Base-by-base conservation (phyloP, 1,140 invertebrate species). In the Augochlora pura region DNA sequence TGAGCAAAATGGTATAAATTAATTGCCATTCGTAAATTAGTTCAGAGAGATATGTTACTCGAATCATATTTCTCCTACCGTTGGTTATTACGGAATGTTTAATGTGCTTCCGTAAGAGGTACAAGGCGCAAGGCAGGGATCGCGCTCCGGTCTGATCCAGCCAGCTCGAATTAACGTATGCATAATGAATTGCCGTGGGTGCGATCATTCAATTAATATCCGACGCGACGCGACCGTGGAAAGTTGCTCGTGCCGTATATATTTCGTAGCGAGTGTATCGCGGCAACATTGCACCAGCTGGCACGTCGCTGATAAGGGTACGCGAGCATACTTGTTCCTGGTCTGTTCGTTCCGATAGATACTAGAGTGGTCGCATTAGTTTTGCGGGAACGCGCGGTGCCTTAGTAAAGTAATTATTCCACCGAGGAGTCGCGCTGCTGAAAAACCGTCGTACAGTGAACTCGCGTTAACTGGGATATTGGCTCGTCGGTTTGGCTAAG, bases 141-240 rank as follows among this genome's bases (percentile, higher is more conserved):
- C 39, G 39, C 72, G 60, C 70, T 49, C 59, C 4, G 70, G 52
- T 49, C 42, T n/a, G 62, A 32, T 46, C 1, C 42, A 46, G 9
- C 42, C 10, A 63, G 64, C 14, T 16, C 54, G 66, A 42, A 38
- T 85, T 87, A 89, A 88, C 8, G 77, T 66, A 72, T 73, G 83
- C 83, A 66, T 89, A 85, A 89, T 88, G 78, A 88, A 76, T 82
- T 65, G 63, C 70, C 82, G 77, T 73, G 81, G 78, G 81, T 84
- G 73, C 85, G 71, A 88, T 89, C 86, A 87, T 89, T 89, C 84
- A 89, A 89, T 89, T 87, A 88, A 88, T 87, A 83, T 76, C 59
- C 64, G 42, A 65, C 54, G 42, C 72, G 66, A 27, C 69, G 62
- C 60, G 69, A 42, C 57, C 74, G 49, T 79, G 84, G 82, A 84